A percentile compares a stretch with the other conserved stretches of the same genome.
Conservation (phyloP, 2,113 vertebrate species). For the Corythornis cristatus region DNA sequence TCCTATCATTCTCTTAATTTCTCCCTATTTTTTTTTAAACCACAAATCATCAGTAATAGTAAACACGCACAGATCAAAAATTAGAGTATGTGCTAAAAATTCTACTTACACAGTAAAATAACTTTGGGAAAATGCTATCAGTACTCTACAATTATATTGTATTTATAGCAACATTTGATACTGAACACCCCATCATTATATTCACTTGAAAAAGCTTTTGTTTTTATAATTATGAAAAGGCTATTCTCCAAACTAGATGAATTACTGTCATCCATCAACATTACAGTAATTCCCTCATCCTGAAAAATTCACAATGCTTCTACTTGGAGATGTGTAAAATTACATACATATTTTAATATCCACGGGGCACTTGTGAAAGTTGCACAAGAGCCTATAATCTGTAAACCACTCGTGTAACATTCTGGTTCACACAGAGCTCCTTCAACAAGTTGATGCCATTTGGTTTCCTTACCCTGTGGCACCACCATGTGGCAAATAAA, state of each 20-base stretch:
- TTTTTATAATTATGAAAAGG: not conserved
- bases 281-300: accelerated
- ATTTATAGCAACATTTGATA: not conserved
- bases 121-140: not conserved
- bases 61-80: not conserved
- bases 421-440: accelerated
- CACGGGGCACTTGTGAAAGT: not conserved
- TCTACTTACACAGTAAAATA: not conserved
- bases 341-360: not conserved
- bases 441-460: not conserved
- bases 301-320: not conserved
- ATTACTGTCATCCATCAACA: not conserved
- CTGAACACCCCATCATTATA: not conserved
- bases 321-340: not conserved
- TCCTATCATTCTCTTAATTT: not conserved
- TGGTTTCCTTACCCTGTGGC: slow-evolving; percentile 11
- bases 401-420: accelerated
- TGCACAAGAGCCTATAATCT: not conserved
- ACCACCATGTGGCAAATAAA: not conserved
- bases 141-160: not conserved
- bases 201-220: not conserved
- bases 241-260: not conserved
- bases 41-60: not conserved
- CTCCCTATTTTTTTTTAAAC: not conserved
- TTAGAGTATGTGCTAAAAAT: not conserved